A percentile compares a stretch with the other conserved stretches of the same genome.
These are phyloP conservation scores for Solenopsis fugax DNA, from an alignment of 1,140 invertebrate genomes.

Conservation along the genomic window DNA sequence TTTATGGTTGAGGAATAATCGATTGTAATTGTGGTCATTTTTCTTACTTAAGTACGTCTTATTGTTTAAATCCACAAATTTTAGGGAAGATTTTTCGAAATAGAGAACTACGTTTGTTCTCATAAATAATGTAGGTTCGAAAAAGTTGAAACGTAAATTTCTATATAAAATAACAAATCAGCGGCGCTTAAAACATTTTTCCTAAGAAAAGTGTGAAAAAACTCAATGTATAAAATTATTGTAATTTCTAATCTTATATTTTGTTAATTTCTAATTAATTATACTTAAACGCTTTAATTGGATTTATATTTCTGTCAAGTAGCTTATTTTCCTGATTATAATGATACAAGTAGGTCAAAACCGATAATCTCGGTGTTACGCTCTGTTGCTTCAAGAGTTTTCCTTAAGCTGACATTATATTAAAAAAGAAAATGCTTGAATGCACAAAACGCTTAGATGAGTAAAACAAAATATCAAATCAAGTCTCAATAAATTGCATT, in stretches of 20 bases:
- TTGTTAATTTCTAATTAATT: not conserved
- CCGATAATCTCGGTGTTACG: conserved; percentile 5
- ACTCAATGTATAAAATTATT: not conserved
- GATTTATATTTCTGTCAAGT: not conserved
- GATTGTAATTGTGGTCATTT: too few relatives aligned
- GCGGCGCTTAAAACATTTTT: not conserved
- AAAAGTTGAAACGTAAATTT: not conserved
- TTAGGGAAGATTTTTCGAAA: not conserved
- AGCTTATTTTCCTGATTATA: not conserved
- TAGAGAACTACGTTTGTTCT: not conserved
- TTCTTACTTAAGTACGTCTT: too few relatives aligned
- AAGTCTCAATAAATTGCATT: not conserved
- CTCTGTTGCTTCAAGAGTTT: conserved; percentile 32
- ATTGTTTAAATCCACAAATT: not conserved
- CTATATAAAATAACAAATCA: not conserved
- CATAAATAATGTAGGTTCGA: not conserved
- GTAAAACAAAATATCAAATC: conserved; percentile 5
- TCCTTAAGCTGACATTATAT: conserved; percentile 13
- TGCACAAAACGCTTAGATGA: conserved; percentile 27
- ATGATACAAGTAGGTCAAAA: conserved; percentile 18
- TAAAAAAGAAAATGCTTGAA: conserved; percentile 14
- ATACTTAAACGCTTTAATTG: not conserved
- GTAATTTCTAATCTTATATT: not conserved
- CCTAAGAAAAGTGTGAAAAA: not conserved
- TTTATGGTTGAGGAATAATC: too few relatives aligned